Conservation (phyloP, 2,113 vertebrate genomes). For the Sturnus vulgaris region DNA sequence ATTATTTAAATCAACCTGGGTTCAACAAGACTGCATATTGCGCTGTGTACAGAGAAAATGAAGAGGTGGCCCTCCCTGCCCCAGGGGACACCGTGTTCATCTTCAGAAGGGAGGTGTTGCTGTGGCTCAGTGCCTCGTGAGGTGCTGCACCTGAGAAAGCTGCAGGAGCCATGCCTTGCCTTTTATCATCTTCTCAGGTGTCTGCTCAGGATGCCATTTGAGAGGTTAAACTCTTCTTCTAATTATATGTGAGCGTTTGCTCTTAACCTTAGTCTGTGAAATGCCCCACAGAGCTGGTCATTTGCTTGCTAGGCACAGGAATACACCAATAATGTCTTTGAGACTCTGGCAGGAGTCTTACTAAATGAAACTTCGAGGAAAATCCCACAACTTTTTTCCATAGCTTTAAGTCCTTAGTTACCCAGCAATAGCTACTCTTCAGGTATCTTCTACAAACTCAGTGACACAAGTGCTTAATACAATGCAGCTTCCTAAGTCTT, state of each 20-base stretch:
- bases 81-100: neutral
- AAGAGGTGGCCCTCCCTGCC: accelerated
- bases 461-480: neutral
- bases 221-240: neutral
- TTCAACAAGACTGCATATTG: neutral
- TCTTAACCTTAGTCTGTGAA: neutral
- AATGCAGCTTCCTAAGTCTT: neutral
- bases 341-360: neutral
- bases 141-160: neutral
- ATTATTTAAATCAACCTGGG: neutral
- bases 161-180: neutral
- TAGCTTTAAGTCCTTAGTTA: neutral
- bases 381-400: neutral
- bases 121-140: neutral
- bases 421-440: neutral
- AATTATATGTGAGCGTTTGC: neutral
- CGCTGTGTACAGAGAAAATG: neutral
- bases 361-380: neutral
- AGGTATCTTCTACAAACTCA: neutral
- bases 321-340: neutral
- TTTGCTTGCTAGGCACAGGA: neutral
- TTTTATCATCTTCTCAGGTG: neutral
- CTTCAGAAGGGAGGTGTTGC: neutral
- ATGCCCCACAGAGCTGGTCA: neutral
- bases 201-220: neutral